A percentile compares a stretch with the other conserved stretches of the same genome.
phyloP scores from a whole-genome alignment of 2,797 vertebrate genomes.

The Dallia pectoralis region DNA sequence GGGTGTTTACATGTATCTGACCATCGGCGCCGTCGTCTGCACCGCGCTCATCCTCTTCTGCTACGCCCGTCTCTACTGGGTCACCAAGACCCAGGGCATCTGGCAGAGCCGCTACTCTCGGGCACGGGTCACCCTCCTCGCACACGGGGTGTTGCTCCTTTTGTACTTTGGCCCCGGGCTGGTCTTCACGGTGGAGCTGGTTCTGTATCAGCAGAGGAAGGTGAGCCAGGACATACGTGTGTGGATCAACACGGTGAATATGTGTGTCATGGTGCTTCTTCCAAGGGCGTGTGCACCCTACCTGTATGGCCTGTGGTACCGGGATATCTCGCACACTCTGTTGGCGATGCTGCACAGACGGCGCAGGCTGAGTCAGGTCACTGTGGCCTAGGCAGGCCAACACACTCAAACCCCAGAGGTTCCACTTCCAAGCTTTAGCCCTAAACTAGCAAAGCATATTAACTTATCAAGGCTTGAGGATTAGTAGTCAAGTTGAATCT shows the following conservation, averaged over 20 bases:
- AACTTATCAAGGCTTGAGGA: no score
- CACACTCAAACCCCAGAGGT: background rate
- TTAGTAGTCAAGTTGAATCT: no score
- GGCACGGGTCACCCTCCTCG: slow-evolving; percentile 76
- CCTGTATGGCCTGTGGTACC: slow-evolving; percentile 78
- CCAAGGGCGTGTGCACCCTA: slow-evolving; percentile 75
- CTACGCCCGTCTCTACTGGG: slow-evolving; percentile 77
- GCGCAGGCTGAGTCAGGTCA: slow-evolving; percentile 39
- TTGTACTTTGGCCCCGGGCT: slow-evolving; percentile 76
- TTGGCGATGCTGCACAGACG: slow-evolving; percentile 56
- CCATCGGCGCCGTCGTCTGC: slow-evolving; percentile 66
- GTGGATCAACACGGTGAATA: slow-evolving; percentile 76
- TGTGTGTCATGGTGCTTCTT: slow-evolving; percentile 74
- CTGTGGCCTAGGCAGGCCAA: slow-evolving; percentile 26
- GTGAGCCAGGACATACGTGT: slow-evolving; percentile 51
- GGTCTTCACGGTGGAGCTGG: slow-evolving; percentile 71
- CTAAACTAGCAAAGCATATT: no score
- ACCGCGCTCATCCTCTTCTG: slow-evolving; percentile 73
- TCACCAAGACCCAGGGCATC: slow-evolving; percentile 78
- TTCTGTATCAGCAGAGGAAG: slow-evolving; percentile 43
- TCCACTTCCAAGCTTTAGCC: no score
- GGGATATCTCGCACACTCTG: slow-evolving; percentile 69
- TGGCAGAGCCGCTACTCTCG: slow-evolving; percentile 77
- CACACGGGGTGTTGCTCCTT: slow-evolving; percentile 73
- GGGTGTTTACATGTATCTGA: slow-evolving; percentile 63